phyloP scores from a whole-genome alignment of 2,113 vertebrate genomes.

The Rhinolophus ferrumequinum region DNA sequence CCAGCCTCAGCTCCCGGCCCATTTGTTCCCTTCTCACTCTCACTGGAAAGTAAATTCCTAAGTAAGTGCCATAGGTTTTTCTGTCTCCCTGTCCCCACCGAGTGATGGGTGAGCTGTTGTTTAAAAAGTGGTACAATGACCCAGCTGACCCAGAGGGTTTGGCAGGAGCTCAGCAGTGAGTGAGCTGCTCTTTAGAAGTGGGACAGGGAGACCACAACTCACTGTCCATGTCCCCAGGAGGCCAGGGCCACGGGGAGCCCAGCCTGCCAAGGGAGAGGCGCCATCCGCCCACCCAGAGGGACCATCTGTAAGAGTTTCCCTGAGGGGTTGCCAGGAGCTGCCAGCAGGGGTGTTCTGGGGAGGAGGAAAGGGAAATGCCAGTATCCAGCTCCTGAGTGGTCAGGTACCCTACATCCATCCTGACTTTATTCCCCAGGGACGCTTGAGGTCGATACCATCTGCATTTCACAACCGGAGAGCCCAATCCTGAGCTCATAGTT shows the following conservation, averaged over 20 bases:
- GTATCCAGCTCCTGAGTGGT: not conserved
- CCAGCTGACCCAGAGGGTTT: not conserved
- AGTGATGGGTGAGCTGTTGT: not conserved
- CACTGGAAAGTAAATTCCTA: not conserved
- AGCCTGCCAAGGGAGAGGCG: not conserved
- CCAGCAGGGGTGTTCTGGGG: not conserved
- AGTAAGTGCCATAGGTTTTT: not conserved
- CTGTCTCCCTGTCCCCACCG: not conserved
- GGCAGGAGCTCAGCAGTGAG: not conserved
- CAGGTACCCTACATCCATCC: accelerated
- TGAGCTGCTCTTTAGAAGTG: not conserved
- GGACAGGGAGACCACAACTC: not conserved
- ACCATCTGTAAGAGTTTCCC: no score
- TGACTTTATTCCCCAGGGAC: not conserved
- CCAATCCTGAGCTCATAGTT: not conserved
- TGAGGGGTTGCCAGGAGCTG: not conserved
- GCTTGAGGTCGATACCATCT: not conserved
- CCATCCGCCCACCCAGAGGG: not conserved
- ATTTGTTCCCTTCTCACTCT: not conserved
- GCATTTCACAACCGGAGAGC: not conserved
- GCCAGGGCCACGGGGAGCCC: not conserved
- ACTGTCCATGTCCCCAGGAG: not conserved
- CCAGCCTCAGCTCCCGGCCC: not conserved
- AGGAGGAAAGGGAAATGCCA: not conserved
- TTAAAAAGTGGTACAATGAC: not conserved